phyloP scores from a whole-genome alignment of 2,113 vertebrate genomes.

The Vulpes vulpes region DNA sequence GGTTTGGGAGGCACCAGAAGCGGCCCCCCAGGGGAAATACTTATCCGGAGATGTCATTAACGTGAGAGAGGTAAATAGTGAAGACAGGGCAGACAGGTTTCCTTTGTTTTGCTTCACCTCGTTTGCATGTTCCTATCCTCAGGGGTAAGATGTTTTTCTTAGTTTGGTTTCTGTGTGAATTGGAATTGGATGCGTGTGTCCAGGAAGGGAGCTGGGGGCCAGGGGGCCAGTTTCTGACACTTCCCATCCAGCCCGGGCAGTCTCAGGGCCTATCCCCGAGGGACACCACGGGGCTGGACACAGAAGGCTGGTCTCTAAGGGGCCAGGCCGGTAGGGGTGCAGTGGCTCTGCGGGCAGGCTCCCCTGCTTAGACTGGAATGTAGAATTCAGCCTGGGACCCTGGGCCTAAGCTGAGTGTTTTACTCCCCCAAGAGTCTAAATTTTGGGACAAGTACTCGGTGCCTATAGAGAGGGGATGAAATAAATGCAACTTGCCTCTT shows the following conservation, averaged over 20 bases:
- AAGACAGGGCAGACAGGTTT: not conserved
- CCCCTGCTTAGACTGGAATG: not conserved
- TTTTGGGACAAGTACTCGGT: not conserved
- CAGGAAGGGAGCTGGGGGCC: not conserved
- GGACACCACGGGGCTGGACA: not conserved
- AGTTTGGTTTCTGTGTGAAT: conserved; percentile 2
- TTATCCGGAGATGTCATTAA: not conserved
- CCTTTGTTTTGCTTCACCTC: not conserved
- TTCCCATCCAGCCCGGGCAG: fast-evolving
- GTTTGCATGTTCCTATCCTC: not conserved
- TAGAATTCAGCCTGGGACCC: not conserved
- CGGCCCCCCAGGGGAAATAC: not conserved
- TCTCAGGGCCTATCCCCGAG: not conserved
- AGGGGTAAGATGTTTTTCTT: not conserved
- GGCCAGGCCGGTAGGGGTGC: not conserved
- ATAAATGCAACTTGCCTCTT: not conserved
- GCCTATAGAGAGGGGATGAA: not conserved
- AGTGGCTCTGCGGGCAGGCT: not conserved
- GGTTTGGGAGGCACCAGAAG: not conserved
- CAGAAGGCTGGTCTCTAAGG: not conserved
- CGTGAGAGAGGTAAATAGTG: not conserved
- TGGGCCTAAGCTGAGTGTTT: not conserved
- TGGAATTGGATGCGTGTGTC: not conserved
- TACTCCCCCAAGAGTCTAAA: not conserved
- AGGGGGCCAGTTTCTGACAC: not conserved